A percentile compares a stretch with the other conserved stretches of the same genome.
phyloP scores from a whole-genome alignment of 1,140 invertebrate species.

The Maniola jurtina region DNA sequence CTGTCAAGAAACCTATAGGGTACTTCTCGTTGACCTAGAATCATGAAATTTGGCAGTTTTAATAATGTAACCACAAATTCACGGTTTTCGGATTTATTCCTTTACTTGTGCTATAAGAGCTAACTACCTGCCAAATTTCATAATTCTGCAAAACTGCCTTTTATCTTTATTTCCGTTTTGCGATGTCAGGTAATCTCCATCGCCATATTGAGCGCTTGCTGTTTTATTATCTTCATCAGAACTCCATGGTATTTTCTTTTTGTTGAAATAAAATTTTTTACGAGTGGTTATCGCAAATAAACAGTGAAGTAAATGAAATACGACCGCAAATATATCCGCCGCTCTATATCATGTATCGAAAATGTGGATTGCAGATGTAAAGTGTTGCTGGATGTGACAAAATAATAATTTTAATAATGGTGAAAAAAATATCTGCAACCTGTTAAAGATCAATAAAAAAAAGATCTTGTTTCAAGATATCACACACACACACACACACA shows the following conservation, averaged over 20 bases:
- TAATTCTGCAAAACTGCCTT: neutral
- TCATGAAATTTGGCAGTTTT: too few species aligned
- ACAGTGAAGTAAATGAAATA: constrained; percentile 41
- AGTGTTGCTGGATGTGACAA: constrained; percentile 10
- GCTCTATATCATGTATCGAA: constrained; percentile 37
- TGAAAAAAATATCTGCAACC: neutral
- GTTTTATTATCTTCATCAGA: constrained; percentile 6
- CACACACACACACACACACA: too few species aligned
- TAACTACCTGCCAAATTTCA: too few species aligned
- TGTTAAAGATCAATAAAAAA: too few species aligned
- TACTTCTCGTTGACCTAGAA: too few species aligned
- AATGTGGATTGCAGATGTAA: constrained; percentile 15
- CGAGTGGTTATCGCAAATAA: constrained; percentile 33
- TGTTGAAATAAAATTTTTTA: constrained; percentile 29
- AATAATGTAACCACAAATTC: too few species aligned
- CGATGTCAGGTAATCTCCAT: neutral
- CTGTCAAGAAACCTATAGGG: too few species aligned
- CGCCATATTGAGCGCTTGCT: neutral
- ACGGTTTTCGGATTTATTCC: too few species aligned
- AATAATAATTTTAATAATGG: neutral
- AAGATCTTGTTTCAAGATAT: too few species aligned
- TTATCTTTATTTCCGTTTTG: neutral
- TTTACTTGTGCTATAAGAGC: too few species aligned
- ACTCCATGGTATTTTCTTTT: constrained; percentile 17
- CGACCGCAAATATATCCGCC: constrained; percentile 40